These are phyloP conservation scores for Caerostris extrusa DNA, from an alignment of 1,140 invertebrate species.

Conservation along the genomic window DNA sequence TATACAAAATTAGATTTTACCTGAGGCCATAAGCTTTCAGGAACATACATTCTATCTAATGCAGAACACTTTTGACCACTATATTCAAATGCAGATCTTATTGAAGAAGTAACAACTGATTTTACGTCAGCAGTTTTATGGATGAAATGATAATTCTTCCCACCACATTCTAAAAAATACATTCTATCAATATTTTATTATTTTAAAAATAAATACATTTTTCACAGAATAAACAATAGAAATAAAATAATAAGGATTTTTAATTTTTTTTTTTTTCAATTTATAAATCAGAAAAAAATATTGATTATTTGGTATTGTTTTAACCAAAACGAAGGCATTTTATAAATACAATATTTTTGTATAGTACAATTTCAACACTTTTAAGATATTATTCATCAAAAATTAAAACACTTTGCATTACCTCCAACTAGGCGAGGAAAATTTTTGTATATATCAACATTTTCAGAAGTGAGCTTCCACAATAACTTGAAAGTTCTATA, in stretches of 20 bases:
- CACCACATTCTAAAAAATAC: slow-evolving; percentile 92
- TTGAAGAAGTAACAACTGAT: slow-evolving; percentile 91
- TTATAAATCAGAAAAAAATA: background rate
- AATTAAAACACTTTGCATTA: slow-evolving; percentile 4
- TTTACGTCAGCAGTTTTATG: slow-evolving; percentile 94
- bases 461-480: slow-evolving; percentile 96
- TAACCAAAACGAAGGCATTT: background rate
- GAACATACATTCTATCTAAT: slow-evolving; percentile 97
- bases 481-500: slow-evolving; percentile 94
- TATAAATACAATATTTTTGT: background rate
- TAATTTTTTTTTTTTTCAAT: background rate
- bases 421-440: slow-evolving; percentile 94
- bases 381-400: background rate
- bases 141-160: slow-evolving; percentile 99
- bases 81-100: slow-evolving; percentile 95
- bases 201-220: background rate
- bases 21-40: slow-evolving; percentile 93
- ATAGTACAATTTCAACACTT: background rate
- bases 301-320: background rate
- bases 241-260: background rate
- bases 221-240: background rate
- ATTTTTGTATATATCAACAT: slow-evolving; percentile 92
- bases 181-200: background rate
- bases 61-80: slow-evolving; percentile 99
- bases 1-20: slow-evolving; percentile 70